phyloP scores from a whole-genome alignment of 1,140 invertebrate genomes.

The Carposina sasakii region DNA sequence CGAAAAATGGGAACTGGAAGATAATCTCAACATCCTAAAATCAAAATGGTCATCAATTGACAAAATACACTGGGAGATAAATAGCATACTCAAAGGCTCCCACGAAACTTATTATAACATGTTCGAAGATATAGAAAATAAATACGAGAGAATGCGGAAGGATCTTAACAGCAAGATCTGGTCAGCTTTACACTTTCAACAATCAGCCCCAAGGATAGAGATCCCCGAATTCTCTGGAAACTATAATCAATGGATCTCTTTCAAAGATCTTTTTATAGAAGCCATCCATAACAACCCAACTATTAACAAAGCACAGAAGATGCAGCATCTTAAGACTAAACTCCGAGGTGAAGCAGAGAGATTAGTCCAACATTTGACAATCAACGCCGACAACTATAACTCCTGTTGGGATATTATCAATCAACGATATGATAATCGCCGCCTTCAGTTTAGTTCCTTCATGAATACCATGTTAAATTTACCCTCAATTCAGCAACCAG shows the following conservation, averaged over 20 bases:
- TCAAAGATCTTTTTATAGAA: conserved; percentile 33
- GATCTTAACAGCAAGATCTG: conserved; percentile 2
- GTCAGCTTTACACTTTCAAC: conserved; percentile 14
- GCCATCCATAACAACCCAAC: conserved; percentile 29
- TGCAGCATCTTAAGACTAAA: conserved; percentile 29
- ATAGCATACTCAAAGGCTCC: neutral
- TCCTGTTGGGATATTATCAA: conserved; percentile 8
- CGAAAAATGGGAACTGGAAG: conserved; percentile 7
- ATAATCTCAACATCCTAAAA: conserved; percentile 1
- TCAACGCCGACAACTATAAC: conserved; percentile 8
- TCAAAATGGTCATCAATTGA: conserved; percentile 1
- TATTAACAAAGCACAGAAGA: conserved; percentile 28
- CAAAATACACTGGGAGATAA: conserved; percentile 2
- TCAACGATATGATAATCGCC: conserved; percentile 13
- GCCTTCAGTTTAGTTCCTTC: conserved; percentile 14
- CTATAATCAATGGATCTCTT: conserved; percentile 35
- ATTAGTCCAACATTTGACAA: conserved; percentile 14
- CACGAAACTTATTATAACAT: conserved; percentile 1
- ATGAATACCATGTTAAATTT: conserved; percentile 11
- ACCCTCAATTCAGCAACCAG: conserved; percentile 9
- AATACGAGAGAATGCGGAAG: neutral
- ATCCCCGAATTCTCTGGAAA: conserved; percentile 34
- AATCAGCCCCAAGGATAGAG: conserved; percentile 14
- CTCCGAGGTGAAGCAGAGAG: conserved; percentile 23
- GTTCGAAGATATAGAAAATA: neutral